Conservation (phyloP, 1,140 invertebrate species). For the Pachypsylla venusta region DNA sequence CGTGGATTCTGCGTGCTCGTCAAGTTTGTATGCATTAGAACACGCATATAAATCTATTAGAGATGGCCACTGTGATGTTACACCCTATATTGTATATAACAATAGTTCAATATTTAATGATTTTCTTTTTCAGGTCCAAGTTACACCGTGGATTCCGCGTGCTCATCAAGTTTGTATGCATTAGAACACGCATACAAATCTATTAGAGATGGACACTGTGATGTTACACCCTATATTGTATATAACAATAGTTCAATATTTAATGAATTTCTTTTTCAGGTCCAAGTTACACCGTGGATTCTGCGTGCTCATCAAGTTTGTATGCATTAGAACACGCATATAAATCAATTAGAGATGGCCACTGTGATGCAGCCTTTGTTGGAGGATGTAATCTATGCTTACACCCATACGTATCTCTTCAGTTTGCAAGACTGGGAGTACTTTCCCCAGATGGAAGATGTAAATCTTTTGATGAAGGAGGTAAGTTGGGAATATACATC, state of each 20-base stretch:
- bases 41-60: constrained; percentile 62
- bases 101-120: too few relatives aligned
- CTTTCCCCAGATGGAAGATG: constrained; percentile 67
- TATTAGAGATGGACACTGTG: constrained; percentile 60
- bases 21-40: constrained; percentile 68
- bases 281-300: constrained; percentile 68
- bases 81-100: too few relatives aligned
- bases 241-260: too few relatives aligned
- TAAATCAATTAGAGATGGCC: constrained; percentile 48
- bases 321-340: constrained; percentile 68
- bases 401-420: constrained; percentile 63
- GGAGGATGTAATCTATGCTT: constrained; percentile 62
- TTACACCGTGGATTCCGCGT: constrained; percentile 72
- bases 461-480: constrained; percentile 70
- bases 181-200: constrained; percentile 65
- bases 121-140: constrained; percentile 57
- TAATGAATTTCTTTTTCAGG: constrained; percentile 20
- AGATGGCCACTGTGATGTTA: constrained; percentile 63
- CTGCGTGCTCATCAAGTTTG: constrained; percentile 74
- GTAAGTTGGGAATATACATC: constrained; percentile 38
- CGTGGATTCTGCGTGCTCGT: constrained; percentile 81
- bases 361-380: constrained; percentile 73
- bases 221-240: too few relatives aligned
- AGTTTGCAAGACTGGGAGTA: constrained; percentile 57
- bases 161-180: constrained; percentile 74